phyloP scores from a whole-genome alignment of 1,140 invertebrate genomes.

The Dendrolimus punctatus region DNA sequence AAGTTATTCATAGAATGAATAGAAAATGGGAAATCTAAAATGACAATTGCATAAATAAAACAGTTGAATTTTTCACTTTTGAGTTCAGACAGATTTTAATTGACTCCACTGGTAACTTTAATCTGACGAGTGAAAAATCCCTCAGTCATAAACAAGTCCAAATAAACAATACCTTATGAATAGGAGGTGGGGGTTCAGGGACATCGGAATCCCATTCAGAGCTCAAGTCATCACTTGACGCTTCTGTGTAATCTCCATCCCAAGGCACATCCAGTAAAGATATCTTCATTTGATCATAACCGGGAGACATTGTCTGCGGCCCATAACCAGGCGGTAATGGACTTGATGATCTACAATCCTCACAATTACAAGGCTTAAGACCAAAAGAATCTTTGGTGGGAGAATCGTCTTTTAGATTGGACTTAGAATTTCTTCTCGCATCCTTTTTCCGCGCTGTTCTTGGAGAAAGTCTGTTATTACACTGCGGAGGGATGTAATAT shows the following conservation, averaged over 20 bases:
- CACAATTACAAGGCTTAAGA: slow-evolving; percentile 61
- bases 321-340: slow-evolving; percentile 62
- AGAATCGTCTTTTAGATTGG: slow-evolving; percentile 32
- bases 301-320: slow-evolving; percentile 67
- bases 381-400: slow-evolving; percentile 43
- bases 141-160: background rate
- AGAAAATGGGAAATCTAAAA: no score
- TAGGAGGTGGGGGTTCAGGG: slow-evolving; percentile 64
- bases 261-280: slow-evolving; percentile 82
- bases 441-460: slow-evolving; percentile 54
- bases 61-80: background rate
- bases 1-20: no score
- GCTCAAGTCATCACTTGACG: slow-evolving; percentile 89
- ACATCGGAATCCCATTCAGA: slow-evolving; percentile 92
- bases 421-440: slow-evolving; percentile 42
- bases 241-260: slow-evolving; percentile 84
- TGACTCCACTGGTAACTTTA: background rate
- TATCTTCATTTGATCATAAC: slow-evolving; percentile 86
- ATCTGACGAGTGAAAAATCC: background rate
- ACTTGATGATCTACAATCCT: slow-evolving; percentile 55
- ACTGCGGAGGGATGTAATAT: slow-evolving; percentile 61
- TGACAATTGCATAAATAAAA: no score
- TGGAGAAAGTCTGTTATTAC: slow-evolving; percentile 57
- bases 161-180: slow-evolving; percentile 44
- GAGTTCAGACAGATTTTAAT: background rate